phyloP scores from a whole-genome alignment of 92 coral and sea anemone genomes.

The Zoanthus sansibaricus region DNA sequence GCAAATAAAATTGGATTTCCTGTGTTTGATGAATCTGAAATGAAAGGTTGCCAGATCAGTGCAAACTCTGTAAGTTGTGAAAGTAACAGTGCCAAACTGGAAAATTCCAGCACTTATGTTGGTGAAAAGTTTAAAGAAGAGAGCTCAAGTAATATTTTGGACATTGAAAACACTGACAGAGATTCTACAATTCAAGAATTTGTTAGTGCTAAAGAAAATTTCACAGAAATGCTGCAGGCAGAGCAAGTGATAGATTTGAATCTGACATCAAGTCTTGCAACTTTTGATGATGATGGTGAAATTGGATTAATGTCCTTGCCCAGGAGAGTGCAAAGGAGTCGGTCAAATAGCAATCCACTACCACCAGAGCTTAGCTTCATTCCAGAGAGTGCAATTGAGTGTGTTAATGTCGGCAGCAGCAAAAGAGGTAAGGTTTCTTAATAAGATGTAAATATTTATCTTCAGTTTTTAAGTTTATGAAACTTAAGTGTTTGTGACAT shows the following conservation, averaged over 20 bases:
- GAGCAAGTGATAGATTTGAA: conserved; percentile 10
- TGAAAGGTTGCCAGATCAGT: neutral
- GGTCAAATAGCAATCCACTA: conserved; percentile 33
- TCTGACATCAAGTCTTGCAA: conserved; percentile 3
- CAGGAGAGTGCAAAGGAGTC: conserved; percentile 20
- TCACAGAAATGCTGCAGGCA: neutral
- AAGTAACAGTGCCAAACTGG: neutral
- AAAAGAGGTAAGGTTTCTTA: conserved; percentile 29
- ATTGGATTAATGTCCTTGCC: neutral
- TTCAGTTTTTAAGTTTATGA: too few species aligned
- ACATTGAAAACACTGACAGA: neutral
- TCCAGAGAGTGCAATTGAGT: conserved; percentile 82
- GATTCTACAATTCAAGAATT: neutral
- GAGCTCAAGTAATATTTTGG: neutral
- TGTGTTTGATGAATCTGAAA: neutral
- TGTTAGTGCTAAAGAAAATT: neutral
- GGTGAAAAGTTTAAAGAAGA: neutral
- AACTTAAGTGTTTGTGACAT: too few species aligned
- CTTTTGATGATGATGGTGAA: neutral
- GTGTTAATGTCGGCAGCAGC: conserved; percentile 81
- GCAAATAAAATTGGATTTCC: neutral
- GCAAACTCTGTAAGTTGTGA: neutral
- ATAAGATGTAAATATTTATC: too few species aligned
- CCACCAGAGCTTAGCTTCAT: conserved; percentile 80
- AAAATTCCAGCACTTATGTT: neutral